Evolutionary conservation across 2,888 invertebrate species (phyloP), one percentile per base, ranked within the genome.

Genomic region (Eupithecia abbreviata): DNA sequence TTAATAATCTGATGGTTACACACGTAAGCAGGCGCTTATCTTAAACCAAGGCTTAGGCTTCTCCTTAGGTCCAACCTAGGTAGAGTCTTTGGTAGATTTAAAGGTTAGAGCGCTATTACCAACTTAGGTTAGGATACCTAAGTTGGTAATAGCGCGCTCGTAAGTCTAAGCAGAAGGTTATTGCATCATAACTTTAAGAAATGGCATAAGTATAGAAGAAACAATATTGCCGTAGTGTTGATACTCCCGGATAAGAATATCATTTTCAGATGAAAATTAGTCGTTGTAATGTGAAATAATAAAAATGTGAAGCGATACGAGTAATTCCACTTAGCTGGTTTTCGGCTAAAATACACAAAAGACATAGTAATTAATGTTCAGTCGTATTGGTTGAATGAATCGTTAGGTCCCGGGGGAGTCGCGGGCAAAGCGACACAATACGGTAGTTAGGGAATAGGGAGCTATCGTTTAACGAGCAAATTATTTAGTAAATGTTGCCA

Each of bases 401-500:
- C 90, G 92, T 90, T 90, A 90, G 87, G 84, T 86, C 91, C 88
- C 88, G 78, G 79, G 91, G 91, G 92, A 89, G 89, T 87, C 84
- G 85, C 84, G 86, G 84, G 86, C 83, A 86, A 90, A 89, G 66
- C 77, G 74, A 86, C 90, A 94, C 94, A 94, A 94, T 93, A 90
- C 92, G 87, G 90, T 93, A 93, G 93, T 94, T 94, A 94, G 91
- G 89, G 89, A 84, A 80, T 82, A 87, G 89, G 90, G 90, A 85
- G 87, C 87, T 90, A 93, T 92, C 92, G 93, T 93, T 94, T 94
- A 94, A 94, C 94, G 92, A 94, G 91, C 91, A 91, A 93, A 94
- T 94, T 93, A 95, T 94, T 94, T 94, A 92, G 92, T 95, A 94
- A 95, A 94, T 94, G 94, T 94, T 93, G 93, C 91, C 93, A 94